Evolutionary conservation across 2,888 invertebrate genomes (phyloP).

Genomic region (Nasonia oneida): DNA sequence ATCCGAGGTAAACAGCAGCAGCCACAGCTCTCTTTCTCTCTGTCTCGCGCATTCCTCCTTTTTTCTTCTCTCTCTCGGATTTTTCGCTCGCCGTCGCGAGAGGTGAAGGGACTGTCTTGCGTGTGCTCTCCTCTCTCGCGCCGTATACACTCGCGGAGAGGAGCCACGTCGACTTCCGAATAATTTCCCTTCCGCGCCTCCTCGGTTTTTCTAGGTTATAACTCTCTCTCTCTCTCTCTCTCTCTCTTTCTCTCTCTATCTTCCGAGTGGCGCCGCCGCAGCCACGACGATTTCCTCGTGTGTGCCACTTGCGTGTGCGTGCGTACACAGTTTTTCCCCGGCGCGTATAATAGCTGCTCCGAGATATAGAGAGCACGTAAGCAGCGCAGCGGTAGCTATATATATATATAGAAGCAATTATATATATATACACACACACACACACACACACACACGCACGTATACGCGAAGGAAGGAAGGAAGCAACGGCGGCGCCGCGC

Average conservation of each 20-base stretch:
- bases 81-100: background rate
- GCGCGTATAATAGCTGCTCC: background rate
- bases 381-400: background rate
- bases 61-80: background rate
- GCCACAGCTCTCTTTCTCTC: background rate
- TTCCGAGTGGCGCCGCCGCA: background rate
- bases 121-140: background rate
- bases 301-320: background rate
- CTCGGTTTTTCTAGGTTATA: constrained; percentile 54
- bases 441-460: too few relatives aligned
- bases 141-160: background rate
- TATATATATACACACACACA: too few relatives aligned
- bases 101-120: background rate
- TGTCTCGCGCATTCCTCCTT: background rate
- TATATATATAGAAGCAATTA: background rate
- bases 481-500: constrained; percentile 9
- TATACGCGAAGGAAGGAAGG: background rate
- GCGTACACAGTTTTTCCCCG: background rate
- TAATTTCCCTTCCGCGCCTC: constrained; percentile 27
- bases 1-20: constrained; percentile 15
- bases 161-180: constrained; percentile 22
- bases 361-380: background rate
- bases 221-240: constrained; percentile 10
- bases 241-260: background rate
- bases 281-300: constrained; percentile 4